Evolutionary conservation across 2,888 invertebrate genomes (phyloP), one percentile per base, ranked within the genome.

Genomic region (Campaea margaritaria): DNA sequence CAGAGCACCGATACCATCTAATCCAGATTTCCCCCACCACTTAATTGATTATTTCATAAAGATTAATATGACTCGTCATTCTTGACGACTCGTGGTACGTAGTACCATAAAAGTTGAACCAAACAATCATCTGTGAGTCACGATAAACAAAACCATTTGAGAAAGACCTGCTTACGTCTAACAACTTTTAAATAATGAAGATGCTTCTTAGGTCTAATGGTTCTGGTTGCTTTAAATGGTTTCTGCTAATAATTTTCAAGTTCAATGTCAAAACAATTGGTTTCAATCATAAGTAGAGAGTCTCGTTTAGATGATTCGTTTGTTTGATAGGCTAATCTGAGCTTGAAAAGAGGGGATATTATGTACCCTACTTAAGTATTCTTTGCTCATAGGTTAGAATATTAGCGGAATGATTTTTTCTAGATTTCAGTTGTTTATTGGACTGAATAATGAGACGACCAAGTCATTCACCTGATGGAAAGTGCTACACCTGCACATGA

Each of bases 1-100:
- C 88, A 87, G 80, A 82, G 81, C 66, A 72, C 78, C 71, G 91
- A 91, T 91, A 90, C 74, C 68, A 91, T 91, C 91, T 89, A 86
- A 88, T 89, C 87, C 88, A 91, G 87, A 90, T 91, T 87, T 83
- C 81, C 83, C 80, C 83, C 82, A 83, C 87, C 84, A 82, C 81
- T 87, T 88, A 89, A 90, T 90, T 91, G 90, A 90, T 91, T 90
- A 89, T 89, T 90, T 85, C 84, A 82, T 89, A 86, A 87, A 87
- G 87, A 88, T 88, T 87, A 87, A 86, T 85, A 85, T 79, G 87
- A 84, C 84, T 88, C 85, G 86, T 87, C 90, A 87, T 84, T 86
- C 81, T 83, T 85, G 83, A 85, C 83, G 81, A 81, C 80, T 74
- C 73, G 72, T 70, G 76, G 78, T 76, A 81, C 73, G n/a, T 71